phyloP scores from a whole-genome alignment of 2,797 vertebrate genomes.

The Galagoides demidoff region DNA sequence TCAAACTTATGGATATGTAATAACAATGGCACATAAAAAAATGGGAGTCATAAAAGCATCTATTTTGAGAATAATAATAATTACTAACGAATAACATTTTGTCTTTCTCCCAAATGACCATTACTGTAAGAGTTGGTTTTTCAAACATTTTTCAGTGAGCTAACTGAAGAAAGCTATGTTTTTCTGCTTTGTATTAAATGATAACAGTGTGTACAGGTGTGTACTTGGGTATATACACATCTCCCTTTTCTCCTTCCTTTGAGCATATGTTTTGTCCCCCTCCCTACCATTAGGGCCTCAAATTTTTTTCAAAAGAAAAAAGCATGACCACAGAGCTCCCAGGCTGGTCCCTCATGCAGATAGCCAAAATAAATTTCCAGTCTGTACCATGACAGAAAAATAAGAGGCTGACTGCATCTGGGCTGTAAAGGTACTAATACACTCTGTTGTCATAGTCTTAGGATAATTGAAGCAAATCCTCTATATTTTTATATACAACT shows the following conservation, averaged over 20 bases:
- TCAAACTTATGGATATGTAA: conserved; percentile 77
- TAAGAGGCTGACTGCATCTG: not conserved
- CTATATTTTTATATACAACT: not conserved
- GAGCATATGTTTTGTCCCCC: not conserved
- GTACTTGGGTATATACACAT: not conserved
- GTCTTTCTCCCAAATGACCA: not conserved
- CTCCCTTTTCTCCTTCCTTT: not conserved
- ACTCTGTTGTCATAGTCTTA: not conserved
- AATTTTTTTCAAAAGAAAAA: not conserved
- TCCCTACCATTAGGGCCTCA: not conserved
- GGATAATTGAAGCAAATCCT: not conserved
- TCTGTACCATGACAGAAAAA: not conserved
- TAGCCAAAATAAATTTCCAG: not conserved
- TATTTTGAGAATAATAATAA: not conserved
- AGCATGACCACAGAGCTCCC: not conserved
- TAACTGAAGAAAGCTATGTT: not conserved
- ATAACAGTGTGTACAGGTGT: not conserved
- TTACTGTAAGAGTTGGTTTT: not conserved
- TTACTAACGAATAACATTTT: not conserved
- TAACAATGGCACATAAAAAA: not conserved
- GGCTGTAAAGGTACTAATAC: not conserved
- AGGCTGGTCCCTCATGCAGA: not conserved
- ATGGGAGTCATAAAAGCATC: not conserved
- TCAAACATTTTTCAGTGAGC: not conserved
- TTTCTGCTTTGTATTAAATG: not conserved